Conservation (phyloP, 2,797 vertebrate genomes). For the Halcyon badia region DNA sequence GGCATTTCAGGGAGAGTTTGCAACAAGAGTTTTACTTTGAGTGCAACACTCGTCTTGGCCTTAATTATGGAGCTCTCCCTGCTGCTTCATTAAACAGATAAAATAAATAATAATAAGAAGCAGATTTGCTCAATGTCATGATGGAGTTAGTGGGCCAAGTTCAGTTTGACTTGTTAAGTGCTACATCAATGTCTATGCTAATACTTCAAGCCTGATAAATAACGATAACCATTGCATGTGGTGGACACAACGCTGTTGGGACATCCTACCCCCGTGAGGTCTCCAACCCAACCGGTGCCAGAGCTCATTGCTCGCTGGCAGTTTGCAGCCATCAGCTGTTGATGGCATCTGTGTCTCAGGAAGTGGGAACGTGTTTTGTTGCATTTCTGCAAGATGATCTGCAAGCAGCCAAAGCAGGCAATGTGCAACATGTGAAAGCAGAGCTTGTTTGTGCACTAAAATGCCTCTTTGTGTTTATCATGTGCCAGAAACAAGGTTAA, state of each 20-base stretch:
- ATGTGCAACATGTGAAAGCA: accelerated
- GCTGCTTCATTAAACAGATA: conserved; percentile 27
- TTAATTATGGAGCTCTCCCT: conserved; percentile 39
- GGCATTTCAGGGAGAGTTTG: conserved; percentile 2
- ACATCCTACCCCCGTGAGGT: background rate
- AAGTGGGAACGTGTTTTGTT: accelerated
- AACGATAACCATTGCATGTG: accelerated
- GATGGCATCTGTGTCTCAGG: background rate
- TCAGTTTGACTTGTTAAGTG: background rate
- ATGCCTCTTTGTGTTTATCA: background rate
- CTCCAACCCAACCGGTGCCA: accelerated
- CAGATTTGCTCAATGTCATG: conserved; percentile 40
- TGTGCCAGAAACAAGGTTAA: background rate
- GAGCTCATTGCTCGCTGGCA: accelerated
- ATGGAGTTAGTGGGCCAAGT: background rate
- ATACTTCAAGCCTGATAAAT: background rate
- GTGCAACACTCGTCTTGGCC: background rate
- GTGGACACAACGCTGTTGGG: accelerated
- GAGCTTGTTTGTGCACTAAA: background rate
- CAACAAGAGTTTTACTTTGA: background rate
- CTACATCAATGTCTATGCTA: background rate
- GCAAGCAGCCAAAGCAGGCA: background rate
- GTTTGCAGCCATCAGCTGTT: accelerated
- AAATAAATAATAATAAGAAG: conserved; percentile 35
- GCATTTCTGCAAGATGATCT: background rate